Conservation (phyloP, 2,797 vertebrate genomes). For the Phoxinus dragarum region DNA sequence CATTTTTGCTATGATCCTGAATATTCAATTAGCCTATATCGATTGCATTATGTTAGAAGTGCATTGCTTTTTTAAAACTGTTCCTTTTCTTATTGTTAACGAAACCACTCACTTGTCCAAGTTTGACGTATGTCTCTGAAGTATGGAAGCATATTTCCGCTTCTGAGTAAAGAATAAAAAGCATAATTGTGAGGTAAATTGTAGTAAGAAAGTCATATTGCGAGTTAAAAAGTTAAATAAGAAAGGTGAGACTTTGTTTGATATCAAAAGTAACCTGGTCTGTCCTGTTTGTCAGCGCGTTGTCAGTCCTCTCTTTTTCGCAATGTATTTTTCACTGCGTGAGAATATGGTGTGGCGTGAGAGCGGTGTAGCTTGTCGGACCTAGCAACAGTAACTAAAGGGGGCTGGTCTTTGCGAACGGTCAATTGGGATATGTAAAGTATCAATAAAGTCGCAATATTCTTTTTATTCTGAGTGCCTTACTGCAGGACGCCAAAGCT, state of each 20-base stretch:
- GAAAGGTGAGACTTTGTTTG: too few relatives aligned
- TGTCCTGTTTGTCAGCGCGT: too few relatives aligned
- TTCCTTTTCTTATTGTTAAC: not conserved
- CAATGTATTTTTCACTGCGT: too few relatives aligned
- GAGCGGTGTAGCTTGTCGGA: too few relatives aligned
- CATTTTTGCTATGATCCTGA: not conserved
- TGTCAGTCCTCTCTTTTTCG: too few relatives aligned
- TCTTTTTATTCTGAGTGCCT: not conserved
- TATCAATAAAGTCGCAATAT: not conserved
- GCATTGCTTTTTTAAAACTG: not conserved
- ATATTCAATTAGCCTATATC: not conserved
- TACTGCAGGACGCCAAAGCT: not conserved
- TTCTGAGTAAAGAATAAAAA: not conserved
- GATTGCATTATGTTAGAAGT: not conserved
- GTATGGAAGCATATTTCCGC: not conserved
- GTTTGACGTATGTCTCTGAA: not conserved
- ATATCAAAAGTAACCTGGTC: too few relatives aligned
- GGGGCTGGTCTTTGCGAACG: not conserved
- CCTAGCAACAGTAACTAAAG: too few relatives aligned
- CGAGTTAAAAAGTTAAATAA: not conserved
- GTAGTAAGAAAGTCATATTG: not conserved
- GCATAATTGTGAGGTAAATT: not conserved
- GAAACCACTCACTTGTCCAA: not conserved
- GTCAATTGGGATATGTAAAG: not conserved
- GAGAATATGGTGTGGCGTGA: too few relatives aligned